These are phyloP conservation scores for Ips nitidus DNA, from an alignment of 1,140 invertebrate species.

Conservation along the genomic window DNA sequence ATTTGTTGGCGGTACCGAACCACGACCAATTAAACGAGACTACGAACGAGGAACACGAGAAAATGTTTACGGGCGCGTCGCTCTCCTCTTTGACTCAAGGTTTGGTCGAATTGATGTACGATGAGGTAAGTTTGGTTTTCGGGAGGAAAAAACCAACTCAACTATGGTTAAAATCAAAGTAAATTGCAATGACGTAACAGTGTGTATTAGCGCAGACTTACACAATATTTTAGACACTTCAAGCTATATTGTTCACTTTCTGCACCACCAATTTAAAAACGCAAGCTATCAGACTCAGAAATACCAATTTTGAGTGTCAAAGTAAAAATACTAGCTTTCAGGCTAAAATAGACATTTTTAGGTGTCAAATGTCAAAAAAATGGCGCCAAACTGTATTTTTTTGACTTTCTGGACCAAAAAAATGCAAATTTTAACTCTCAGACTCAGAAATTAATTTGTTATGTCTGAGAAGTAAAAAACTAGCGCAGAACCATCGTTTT, in stretches of 20 bases:
- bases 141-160: neutral
- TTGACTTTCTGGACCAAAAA: no score
- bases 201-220: no score
- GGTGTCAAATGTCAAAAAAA: no score
- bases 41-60: conserved; percentile 33
- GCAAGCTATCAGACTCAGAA: neutral
- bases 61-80: conserved; percentile 38
- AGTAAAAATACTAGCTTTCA: neutral
- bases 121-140: conserved; percentile 34
- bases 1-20: conserved; percentile 35
- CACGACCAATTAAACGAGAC: conserved; percentile 34
- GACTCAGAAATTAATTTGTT: no score
- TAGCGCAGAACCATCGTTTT: no score
- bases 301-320: neutral
- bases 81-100: conserved; percentile 35
- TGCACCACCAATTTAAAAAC: neutral
- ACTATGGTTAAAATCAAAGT: neutral
- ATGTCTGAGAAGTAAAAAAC: no score
- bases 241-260: neutral
- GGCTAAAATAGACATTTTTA: no score
- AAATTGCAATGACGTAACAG: no score
- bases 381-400: no score
- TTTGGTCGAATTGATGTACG: conserved; percentile 40
- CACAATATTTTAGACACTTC: neutral
- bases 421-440: no score